phyloP scores from a whole-genome alignment of 2,888 invertebrate species.

The Sinelater perroti region DNA sequence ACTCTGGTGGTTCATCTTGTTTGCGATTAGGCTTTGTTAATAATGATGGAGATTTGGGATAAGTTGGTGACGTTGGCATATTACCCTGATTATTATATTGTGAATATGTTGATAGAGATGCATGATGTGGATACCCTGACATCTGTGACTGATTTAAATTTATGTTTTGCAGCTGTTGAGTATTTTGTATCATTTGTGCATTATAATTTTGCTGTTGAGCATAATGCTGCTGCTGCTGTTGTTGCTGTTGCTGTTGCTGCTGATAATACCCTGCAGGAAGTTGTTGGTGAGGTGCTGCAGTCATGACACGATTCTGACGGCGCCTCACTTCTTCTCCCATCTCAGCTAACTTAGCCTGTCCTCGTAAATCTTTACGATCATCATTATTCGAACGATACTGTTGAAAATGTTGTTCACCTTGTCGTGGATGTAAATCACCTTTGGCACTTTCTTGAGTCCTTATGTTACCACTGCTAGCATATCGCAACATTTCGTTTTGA shows the following conservation, averaged over 20 bases:
- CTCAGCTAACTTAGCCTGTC: slow-evolving; percentile 76
- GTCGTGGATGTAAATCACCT: slow-evolving; percentile 49
- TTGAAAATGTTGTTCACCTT: slow-evolving; percentile 35
- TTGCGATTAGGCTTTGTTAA: slow-evolving; percentile 64
- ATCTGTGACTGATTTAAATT: slow-evolving; percentile 45
- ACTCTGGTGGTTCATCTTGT: slow-evolving; percentile 64
- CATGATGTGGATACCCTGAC: slow-evolving; percentile 39
- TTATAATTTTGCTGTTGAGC: slow-evolving; percentile 44
- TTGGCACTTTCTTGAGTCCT: slow-evolving; percentile 53
- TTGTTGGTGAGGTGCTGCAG: slow-evolving; percentile 51
- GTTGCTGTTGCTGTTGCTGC: slow-evolving; percentile 44
- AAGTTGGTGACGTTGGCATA: slow-evolving; percentile 56
- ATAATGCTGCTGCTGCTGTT: slow-evolving; percentile 50
- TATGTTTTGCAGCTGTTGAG: slow-evolving; percentile 52
- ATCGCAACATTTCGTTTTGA: slow-evolving; percentile 50
- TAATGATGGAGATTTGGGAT: slow-evolving; percentile 63
- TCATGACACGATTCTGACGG: slow-evolving; percentile 62
- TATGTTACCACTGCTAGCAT: slow-evolving; percentile 59
- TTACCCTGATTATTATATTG: slow-evolving; percentile 57
- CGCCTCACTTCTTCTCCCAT: slow-evolving; percentile 83
- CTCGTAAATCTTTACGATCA: slow-evolving; percentile 49
- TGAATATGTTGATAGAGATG: slow-evolving; percentile 36
- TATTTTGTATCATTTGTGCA: slow-evolving; percentile 35
- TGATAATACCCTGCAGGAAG: slow-evolving; percentile 55
- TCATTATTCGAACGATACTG: slow-evolving; percentile 41